Conservation (phyloP, 2,113 vertebrate species). For the Cynoglossus semilaevis region DNA sequence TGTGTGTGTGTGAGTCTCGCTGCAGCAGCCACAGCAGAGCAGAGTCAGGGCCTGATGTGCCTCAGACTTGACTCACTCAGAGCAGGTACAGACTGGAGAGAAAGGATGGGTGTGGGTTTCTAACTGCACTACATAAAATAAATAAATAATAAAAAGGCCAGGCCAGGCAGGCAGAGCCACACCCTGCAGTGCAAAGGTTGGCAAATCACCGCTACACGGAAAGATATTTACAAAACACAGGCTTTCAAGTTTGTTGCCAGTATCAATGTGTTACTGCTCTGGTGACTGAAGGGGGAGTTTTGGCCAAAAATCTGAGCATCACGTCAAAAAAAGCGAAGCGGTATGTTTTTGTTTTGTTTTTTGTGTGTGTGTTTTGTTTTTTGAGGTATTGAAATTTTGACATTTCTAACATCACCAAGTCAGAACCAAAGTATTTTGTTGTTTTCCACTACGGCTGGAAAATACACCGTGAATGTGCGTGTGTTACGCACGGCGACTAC, state of each 20-base stretch:
- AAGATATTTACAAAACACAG: conserved; percentile 26
- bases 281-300: not conserved
- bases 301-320: not conserved
- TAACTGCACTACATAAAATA: conserved; percentile 24
- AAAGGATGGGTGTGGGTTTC: conserved; percentile 15
- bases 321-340: too few species aligned
- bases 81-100: conserved; percentile 27
- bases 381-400: too few species aligned
- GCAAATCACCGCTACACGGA: conserved; percentile 26
- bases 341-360: too few species aligned
- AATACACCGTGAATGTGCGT: too few species aligned
- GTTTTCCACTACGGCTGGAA: too few species aligned
- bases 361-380: too few species aligned
- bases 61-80: conserved; percentile 21
- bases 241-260: conserved; percentile 11
- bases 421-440: too few species aligned
- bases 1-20: not conserved
- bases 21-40: not conserved
- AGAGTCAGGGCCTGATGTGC: not conserved
- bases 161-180: conserved; percentile 37
- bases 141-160: not conserved
- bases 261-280: not conserved
- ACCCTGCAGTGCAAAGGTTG: conserved; percentile 36
- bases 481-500: too few species aligned
- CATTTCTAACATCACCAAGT: too few species aligned